Base-by-base conservation (phyloP, 2,113 vertebrate species). In the Poeciliopsis occidentalis region DNA sequence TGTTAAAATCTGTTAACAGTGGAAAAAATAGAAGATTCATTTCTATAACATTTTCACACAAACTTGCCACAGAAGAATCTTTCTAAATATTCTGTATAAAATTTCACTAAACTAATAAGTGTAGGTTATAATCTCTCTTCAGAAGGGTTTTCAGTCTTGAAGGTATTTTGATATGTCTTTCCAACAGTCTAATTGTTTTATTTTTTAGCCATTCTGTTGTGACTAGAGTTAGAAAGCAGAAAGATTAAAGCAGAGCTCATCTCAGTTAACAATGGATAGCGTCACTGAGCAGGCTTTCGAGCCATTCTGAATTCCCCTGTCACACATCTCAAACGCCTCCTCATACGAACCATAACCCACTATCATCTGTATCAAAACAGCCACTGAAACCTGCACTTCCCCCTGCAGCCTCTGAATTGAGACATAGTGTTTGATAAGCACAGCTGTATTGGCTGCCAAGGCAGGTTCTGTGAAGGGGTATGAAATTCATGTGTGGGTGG, bases 331-430 rank as follows among this genome's bases (percentile, higher is more conserved):
- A 73, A 34, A 88, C 77, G 54, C 84, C 82, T 68, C 64, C 72
- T 1, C 82, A 88, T 39, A 83, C 74, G 81, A 88, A 85, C 75
- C 83, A 79, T 70, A 80, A 83, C 73, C 82, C 79, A 65, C 78
- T 51, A 79, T 85, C 65, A 69, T 71, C 80, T 84, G 37, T 64
- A 86, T 86, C 89, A 89, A 85, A 86, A 79, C 83, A 86, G 79
- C 76, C 86, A 88, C 83, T 69, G 75, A 88, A 87, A 89, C 79
- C 77, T 67, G 30, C 72, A 47, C 79, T 63, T 64, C 85, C 77
- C 85, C 76, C 79, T 60, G 30, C 17, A 26, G 71, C 44, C 71
- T 87, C 74, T 79, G 60, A 86, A 87, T 71, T 73, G 73, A 81
- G 71, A 60, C n/a, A 2, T 61, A 63, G 76, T 29, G 41, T 74